Conservation (phyloP, 1,140 invertebrate genomes). For the Oncopeltus fasciatus region DNA sequence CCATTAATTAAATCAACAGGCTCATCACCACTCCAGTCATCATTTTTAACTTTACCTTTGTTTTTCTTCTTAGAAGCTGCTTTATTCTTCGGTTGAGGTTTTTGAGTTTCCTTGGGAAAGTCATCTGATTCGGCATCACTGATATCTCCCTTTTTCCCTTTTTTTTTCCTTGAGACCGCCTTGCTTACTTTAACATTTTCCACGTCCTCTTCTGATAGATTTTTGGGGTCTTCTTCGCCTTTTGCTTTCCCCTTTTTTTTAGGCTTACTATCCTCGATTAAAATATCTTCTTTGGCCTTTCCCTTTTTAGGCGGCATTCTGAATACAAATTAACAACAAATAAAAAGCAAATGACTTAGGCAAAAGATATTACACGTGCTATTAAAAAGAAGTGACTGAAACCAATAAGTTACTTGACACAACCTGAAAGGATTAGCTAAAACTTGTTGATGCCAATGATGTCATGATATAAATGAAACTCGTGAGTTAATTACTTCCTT, state of each 20-base stretch:
- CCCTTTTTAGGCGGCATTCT: constrained; percentile 28
- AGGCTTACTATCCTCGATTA: constrained; percentile 23
- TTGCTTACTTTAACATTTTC: constrained; percentile 25
- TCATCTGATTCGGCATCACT: constrained; percentile 13
- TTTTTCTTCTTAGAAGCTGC: constrained; percentile 12
- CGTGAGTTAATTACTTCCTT: too few relatives aligned
- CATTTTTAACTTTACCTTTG: constrained; percentile 21
- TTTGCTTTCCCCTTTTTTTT: constrained; percentile 31
- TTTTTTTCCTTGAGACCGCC: constrained; percentile 6
- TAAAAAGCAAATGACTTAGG: too few relatives aligned
- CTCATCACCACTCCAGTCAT: constrained; percentile 20
- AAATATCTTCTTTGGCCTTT: constrained; percentile 28
- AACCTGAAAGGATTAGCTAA: too few relatives aligned
- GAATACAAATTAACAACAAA: too few relatives aligned
- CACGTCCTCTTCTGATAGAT: constrained; percentile 26
- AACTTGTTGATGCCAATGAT: too few relatives aligned
- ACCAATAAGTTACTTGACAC: too few relatives aligned
- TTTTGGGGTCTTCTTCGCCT: constrained; percentile 18
- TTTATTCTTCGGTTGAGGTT: constrained; percentile 4
- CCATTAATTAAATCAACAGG: constrained; percentile 10
- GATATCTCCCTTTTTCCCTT: constrained; percentile 22
- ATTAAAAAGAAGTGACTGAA: too few relatives aligned
- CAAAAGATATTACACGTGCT: too few relatives aligned
- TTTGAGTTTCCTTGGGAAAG: not conserved
- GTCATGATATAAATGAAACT: too few relatives aligned